Conservation (phyloP, 2,797 vertebrate species). For the Oceanodroma leucorhoa region DNA sequence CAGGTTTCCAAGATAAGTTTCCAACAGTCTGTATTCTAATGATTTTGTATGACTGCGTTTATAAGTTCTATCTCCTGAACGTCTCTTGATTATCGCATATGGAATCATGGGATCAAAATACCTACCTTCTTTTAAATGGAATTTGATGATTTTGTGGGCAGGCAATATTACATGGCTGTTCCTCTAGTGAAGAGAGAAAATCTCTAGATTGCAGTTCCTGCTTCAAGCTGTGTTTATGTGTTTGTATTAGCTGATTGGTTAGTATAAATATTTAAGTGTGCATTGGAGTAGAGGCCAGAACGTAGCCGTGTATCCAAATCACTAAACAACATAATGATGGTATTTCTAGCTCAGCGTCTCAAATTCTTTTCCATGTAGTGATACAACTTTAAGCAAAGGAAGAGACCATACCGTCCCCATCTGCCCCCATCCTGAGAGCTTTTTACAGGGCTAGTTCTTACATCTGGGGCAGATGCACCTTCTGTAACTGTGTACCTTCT, state of each 20-base stretch:
- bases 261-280: not conserved
- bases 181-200: not conserved
- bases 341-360: not conserved
- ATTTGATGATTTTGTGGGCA: not conserved
- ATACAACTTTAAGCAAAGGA: not conserved
- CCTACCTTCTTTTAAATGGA: not conserved
- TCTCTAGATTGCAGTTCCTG: not conserved
- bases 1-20: not conserved
- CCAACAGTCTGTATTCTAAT: not conserved
- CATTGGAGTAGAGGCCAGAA: not conserved
- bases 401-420: not conserved
- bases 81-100: fast-evolving
- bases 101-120: not conserved
- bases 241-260: not conserved
- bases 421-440: not conserved
- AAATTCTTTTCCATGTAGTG: not conserved
- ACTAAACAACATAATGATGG: not conserved
- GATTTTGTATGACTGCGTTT: not conserved
- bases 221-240: not conserved
- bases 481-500: not conserved
- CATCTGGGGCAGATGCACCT: not conserved
- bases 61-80: not conserved
- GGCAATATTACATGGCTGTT: not conserved
- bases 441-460: not conserved
- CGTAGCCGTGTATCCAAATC: not conserved